Base-by-base conservation (phyloP, 2,113 vertebrate genomes). In the Brachirus orientalis region DNA sequence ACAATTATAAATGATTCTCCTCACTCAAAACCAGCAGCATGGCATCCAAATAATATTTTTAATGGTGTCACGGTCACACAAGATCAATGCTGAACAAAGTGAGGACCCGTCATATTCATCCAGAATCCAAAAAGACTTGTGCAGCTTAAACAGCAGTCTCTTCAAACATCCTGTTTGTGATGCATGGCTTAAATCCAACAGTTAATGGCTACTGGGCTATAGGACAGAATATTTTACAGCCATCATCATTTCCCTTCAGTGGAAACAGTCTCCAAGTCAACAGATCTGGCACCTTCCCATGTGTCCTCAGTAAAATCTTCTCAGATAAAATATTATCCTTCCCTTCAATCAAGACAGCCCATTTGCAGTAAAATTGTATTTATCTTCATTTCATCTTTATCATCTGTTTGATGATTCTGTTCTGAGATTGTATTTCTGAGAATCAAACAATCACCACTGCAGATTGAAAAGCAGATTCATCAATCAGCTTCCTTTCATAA, bases 121-220 rank as follows among this genome's bases (percentile, higher is more conserved):
- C 8, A n/a, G 22, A 10, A 20, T 55, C 41, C 57, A 37, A 28
- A 71, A 45, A 63, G 75, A 77, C 64, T 79, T 64, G 67, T 36
- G 20, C 65, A 6, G 62, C 58, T 55, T 65, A 61, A 56, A 33
- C 70, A 43, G 46, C 35, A 47, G 12, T 44, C 41, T 63, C 75
- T 40, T 46, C 19, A 54, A 64, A 63, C 59, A 35, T 72, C 66
- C 46, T 62, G 38, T 67, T 58, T 59, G 60, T 40, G 58, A 73
- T 46, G 46, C 73, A 40, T 74, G 66, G 63, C 71, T 75, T 8
- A 19, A 69, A 28, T 75, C 79, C 73, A 84, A 51, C 62, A 57
- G 6, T 45, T 63, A 79, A 82, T 77, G 66, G 75, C 55, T 0
- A 6, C 51, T 36, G 46, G 46, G 10, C 69, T 71, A 20, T 43